phyloP scores from a whole-genome alignment of 2,888 invertebrate genomes.

The Lycaena phlaeas region DNA sequence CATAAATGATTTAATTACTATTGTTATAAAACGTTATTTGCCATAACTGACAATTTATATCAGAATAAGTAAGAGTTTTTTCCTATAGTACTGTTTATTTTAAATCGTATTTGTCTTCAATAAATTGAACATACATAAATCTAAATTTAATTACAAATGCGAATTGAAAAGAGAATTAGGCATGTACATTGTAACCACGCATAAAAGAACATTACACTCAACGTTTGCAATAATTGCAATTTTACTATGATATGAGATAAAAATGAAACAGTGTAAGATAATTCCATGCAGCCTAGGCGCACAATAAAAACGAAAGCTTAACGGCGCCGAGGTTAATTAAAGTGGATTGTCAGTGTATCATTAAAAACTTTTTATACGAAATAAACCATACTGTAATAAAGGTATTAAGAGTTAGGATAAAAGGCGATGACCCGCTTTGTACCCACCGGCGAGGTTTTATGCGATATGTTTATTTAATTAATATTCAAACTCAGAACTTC shows the following conservation, averaged over 20 bases:
- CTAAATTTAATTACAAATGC: too few species aligned
- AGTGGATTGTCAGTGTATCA: constrained; percentile 10
- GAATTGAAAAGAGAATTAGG: background rate
- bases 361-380: constrained; percentile 6
- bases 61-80: too few species aligned
- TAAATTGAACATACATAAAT: too few species aligned
- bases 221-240: background rate
- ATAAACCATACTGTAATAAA: constrained; percentile 3
- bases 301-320: constrained; percentile 6
- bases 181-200: background rate
- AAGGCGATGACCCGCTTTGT: constrained; percentile 3
- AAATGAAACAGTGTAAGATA: constrained; percentile 2
- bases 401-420: constrained; percentile 5
- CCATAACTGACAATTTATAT: too few species aligned
- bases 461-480: background rate
- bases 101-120: too few species aligned
- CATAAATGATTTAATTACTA: too few species aligned
- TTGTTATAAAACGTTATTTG: too few species aligned
- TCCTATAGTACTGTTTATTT: too few species aligned
- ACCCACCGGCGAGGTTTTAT: background rate
- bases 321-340: constrained; percentile 13
- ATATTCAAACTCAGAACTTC: background rate
- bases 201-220: background rate
- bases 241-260: constrained; percentile 1
- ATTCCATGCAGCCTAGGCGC: background rate